A percentile compares a stretch with the other conserved stretches of the same genome.
Conservation (phyloP, 2,888 invertebrate species). For the Heteropelma amictum region DNA sequence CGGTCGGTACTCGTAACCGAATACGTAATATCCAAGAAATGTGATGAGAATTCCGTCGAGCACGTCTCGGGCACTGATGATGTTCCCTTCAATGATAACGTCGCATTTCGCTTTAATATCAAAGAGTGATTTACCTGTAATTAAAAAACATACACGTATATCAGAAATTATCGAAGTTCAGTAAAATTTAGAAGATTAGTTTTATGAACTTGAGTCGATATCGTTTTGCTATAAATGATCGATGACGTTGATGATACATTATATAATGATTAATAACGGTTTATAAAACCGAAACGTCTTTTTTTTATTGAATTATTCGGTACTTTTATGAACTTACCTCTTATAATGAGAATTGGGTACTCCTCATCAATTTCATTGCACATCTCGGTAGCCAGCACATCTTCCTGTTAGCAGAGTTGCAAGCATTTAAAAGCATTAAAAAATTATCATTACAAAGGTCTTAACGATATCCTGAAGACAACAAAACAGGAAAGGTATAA, state of each 20-base stretch:
- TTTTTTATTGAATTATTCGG: not conserved
- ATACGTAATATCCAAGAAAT: conserved; percentile 30
- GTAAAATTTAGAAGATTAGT: not conserved
- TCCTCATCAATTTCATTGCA: not conserved
- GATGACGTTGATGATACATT: not conserved
- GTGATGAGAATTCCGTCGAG: conserved; percentile 24
- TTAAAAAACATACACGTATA: not conserved
- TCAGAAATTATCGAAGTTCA: not conserved
- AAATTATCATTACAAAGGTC: not conserved
- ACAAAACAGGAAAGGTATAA: not conserved
- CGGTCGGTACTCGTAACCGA: conserved; percentile 21
- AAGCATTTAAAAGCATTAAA: not conserved
- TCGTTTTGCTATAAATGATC: not conserved
- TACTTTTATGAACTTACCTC: conserved; percentile 4
- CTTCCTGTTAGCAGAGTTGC: not conserved
- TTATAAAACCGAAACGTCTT: not conserved
- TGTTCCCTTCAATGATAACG: conserved; percentile 7
- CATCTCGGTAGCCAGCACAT: not conserved
- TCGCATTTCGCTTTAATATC: conserved; percentile 21
- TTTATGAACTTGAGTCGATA: not conserved
- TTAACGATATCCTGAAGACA: not conserved
- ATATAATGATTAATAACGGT: not conserved
- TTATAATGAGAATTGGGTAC: not conserved
- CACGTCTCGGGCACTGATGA: conserved; percentile 1
- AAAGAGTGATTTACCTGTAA: conserved; percentile 26